phyloP scores from a whole-genome alignment of 2,113 vertebrate species.

The Aptenodytes patagonicus region DNA sequence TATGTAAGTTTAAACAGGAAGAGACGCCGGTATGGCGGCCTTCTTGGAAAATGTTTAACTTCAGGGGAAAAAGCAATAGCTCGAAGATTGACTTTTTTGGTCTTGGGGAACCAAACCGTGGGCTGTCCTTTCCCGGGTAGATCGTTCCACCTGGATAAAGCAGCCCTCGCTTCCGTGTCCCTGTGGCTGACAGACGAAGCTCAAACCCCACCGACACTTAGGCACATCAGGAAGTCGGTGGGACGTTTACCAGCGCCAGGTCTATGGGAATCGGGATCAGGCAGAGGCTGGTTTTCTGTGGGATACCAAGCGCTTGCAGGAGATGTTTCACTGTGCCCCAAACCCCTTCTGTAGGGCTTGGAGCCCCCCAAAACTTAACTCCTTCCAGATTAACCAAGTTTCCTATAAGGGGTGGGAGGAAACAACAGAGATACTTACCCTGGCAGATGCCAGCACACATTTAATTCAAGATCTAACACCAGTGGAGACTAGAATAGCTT shows the following conservation, averaged over 20 bases:
- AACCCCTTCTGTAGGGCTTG: not conserved
- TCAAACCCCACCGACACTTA: not conserved
- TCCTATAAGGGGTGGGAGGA: not conserved
- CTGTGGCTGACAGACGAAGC: not conserved
- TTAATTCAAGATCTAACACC: conserved; percentile 48
- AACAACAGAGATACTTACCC: not conserved
- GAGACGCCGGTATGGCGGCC: not conserved
- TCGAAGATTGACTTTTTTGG: not conserved
- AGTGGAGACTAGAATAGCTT: conserved; percentile 41
- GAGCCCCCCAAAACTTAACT: not conserved
- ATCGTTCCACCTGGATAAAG: not conserved
- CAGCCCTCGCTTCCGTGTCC: not conserved
- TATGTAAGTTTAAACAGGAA: not conserved
- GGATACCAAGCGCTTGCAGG: not conserved
- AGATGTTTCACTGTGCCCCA: not conserved
- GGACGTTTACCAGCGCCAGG: not conserved
- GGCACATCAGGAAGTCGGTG: not conserved
- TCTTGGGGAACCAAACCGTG: not conserved
- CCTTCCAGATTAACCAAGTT: not conserved
- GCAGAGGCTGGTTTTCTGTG: not conserved
- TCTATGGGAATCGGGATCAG: not conserved
- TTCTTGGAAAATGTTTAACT: not conserved
- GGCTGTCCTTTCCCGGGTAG: not conserved
- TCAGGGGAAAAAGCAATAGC: fast-evolving
- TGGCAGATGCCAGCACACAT: conserved; percentile 20